phyloP scores from a whole-genome alignment of 1,140 invertebrate species.

The Ylistrum balloti region DNA sequence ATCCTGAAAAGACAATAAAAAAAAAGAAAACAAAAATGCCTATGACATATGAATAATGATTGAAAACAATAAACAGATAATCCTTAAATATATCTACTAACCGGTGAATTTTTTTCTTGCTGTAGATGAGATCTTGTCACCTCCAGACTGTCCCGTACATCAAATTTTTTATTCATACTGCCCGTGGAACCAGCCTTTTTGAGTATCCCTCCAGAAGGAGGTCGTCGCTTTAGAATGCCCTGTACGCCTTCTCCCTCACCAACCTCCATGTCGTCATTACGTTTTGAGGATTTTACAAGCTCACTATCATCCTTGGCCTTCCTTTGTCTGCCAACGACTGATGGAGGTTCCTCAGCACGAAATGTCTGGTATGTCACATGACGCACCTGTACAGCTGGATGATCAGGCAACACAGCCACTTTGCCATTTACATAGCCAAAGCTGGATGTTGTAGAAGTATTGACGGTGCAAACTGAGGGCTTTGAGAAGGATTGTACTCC shows the following conservation, averaged over 20 bases:
- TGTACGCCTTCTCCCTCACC: slow-evolving; percentile 52
- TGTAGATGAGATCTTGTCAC: slow-evolving; percentile 62
- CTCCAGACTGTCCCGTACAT: slow-evolving; percentile 71
- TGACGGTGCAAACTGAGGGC: not conserved
- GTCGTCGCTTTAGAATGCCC: slow-evolving; percentile 66
- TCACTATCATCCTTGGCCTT: slow-evolving; percentile 57
- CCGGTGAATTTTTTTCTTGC: slow-evolving; percentile 30
- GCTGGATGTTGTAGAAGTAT: not conserved
- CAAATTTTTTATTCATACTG: slow-evolving; percentile 55
- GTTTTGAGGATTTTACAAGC: slow-evolving; percentile 46
- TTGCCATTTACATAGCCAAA: slow-evolving; percentile 46
- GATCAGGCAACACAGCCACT: slow-evolving; percentile 59
- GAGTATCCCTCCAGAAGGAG: slow-evolving; percentile 44
- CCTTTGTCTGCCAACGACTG: not conserved
- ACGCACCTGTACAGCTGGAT: slow-evolving; percentile 42
- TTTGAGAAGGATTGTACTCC: not conserved
- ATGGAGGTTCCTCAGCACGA: not conserved
- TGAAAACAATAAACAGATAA: no score
- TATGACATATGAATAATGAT: no score
- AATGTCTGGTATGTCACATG: not conserved
- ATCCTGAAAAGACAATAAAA: no score
- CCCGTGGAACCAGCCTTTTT: slow-evolving; percentile 61
- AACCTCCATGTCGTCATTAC: slow-evolving; percentile 46
- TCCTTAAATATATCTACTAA: not conserved
- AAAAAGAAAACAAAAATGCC: no score